Percentiles rank a stretch among this genome's conserved stretches.
Conservation (phyloP, 2,888 invertebrate species). For the Cremastinae sp. region DNA sequence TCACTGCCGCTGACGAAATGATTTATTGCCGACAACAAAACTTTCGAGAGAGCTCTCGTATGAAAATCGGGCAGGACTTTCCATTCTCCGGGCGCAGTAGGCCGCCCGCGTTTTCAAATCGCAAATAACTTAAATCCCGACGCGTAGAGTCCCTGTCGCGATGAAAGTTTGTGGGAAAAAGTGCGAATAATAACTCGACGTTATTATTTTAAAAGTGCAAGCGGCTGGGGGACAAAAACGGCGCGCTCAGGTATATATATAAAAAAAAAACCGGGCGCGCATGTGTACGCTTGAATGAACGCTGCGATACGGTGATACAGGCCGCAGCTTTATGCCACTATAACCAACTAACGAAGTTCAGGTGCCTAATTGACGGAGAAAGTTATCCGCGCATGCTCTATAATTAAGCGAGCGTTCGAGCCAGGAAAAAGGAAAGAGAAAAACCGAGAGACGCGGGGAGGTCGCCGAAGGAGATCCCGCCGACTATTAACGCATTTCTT, state of each 20-base stretch:
- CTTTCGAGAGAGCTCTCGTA: too few species aligned
- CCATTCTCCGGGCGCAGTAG: too few species aligned
- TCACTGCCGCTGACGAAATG: too few species aligned
- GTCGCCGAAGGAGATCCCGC: conserved; percentile 15
- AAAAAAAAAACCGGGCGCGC: neutral
- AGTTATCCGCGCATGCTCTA: conserved; percentile 64
- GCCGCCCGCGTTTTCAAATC: too few species aligned
- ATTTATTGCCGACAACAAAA: too few species aligned
- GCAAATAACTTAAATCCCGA: too few species aligned
- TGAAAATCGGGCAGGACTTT: too few species aligned
- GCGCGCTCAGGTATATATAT: neutral
- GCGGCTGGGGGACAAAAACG: neutral
- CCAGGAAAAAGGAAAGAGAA: conserved; percentile 38
- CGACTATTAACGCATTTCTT: conserved; percentile 20
- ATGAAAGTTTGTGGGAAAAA: conserved; percentile 5
- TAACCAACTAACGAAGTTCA: conserved; percentile 63
- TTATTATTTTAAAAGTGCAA: neutral
- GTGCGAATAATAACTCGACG: neutral
- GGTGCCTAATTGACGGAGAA: conserved; percentile 70
- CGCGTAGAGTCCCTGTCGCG: neutral
- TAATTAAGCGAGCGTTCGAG: conserved; percentile 61
- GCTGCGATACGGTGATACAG: conserved; percentile 1
- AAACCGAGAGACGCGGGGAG: neutral
- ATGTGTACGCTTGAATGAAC: conserved; percentile 13
- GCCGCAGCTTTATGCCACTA: neutral